Percentiles rank a stretch among this genome's conserved stretches.
These are phyloP conservation scores for Struthidea cinerea DNA, from an alignment of 2,113 vertebrate species.

Conservation along the genomic window DNA sequence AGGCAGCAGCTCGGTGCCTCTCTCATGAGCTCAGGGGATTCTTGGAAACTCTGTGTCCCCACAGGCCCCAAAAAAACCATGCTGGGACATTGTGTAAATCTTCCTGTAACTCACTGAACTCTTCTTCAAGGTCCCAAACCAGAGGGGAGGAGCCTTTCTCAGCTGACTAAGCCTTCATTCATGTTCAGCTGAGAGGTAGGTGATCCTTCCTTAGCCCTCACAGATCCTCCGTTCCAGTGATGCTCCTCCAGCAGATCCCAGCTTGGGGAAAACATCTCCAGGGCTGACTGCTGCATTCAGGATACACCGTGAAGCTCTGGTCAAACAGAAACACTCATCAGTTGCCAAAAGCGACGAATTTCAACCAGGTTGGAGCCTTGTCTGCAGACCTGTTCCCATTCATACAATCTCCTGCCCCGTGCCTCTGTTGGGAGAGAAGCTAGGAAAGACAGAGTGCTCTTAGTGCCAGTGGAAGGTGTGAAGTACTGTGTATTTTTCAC, in stretches of 20 bases:
- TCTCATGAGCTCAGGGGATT: not conserved
- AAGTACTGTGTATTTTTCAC: rapidly evolving
- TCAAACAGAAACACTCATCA: rapidly evolving
- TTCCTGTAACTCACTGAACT: not conserved
- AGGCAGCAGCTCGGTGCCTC: not conserved
- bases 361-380: not conserved
- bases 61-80: not conserved
- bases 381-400: not conserved
- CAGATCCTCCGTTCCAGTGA: not conserved
- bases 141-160: not conserved
- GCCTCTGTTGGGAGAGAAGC: not conserved
- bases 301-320: rapidly evolving
- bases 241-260: not conserved
- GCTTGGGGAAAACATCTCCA: not conserved
- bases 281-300: not conserved
- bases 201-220: not conserved
- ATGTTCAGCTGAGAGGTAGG: not conserved
- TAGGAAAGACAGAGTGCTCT: not conserved
- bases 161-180: not conserved
- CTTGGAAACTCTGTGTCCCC: constrained; percentile 4
- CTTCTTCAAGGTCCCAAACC: not conserved
- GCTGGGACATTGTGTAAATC: not conserved
- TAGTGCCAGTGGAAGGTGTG: not conserved
- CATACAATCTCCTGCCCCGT: not conserved
- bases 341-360: rapidly evolving